phyloP scores from a whole-genome alignment of 2,113 vertebrate species.

The Poeciliopsis occidentalis region DNA sequence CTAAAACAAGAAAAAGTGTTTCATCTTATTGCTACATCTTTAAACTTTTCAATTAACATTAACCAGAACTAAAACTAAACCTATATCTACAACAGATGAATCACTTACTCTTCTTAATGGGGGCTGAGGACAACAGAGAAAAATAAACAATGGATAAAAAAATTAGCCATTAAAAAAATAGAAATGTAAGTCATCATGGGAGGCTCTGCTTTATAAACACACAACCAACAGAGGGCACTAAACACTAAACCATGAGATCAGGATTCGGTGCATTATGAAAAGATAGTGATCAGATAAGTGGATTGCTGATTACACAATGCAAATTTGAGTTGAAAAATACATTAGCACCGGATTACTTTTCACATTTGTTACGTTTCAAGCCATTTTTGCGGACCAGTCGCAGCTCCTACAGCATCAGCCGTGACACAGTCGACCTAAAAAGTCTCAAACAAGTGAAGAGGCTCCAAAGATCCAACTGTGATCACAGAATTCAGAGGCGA shows the following conservation, averaged over 20 bases:
- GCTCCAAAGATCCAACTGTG: too few relatives aligned
- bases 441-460: too few relatives aligned
- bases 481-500: too few relatives aligned
- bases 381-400: neutral
- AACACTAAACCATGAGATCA: constrained; percentile 39
- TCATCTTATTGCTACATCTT: too few relatives aligned
- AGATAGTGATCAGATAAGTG: neutral
- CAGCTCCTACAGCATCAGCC: neutral
- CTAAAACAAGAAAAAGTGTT: neutral
- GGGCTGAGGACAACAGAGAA: constrained; percentile 84
- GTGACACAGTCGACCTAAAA: too few relatives aligned
- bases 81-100: constrained; percentile 57
- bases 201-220: neutral
- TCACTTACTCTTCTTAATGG: constrained; percentile 88
- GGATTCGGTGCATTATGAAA: neutral
- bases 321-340: neutral
- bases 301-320: neutral
- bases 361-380: neutral
- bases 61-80: neutral
- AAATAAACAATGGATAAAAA: constrained; percentile 74
- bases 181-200: constrained; percentile 11
- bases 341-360: neutral
- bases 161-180: constrained; percentile 49
- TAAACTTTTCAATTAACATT: neutral
- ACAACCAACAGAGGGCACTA: constrained; percentile 68